Conservation (phyloP, 2,113 vertebrate species). For the Eulemur rufifrons region DNA sequence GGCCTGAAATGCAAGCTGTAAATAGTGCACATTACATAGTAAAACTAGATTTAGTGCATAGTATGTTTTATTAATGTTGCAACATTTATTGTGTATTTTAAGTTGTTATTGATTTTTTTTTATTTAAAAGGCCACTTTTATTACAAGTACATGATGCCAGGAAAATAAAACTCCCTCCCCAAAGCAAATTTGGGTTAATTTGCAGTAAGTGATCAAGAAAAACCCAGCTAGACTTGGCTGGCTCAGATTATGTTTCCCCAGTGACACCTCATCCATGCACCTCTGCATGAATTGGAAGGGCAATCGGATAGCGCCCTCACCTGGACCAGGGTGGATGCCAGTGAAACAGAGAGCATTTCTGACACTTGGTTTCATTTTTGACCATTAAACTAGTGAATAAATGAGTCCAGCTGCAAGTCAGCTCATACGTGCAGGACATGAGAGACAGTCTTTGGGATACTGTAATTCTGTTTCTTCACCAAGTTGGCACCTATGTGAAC, state of each 20-base stretch:
- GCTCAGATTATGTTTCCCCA: neutral
- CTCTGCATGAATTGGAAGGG: neutral
- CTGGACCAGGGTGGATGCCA: neutral
- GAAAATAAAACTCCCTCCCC: conserved; percentile 72
- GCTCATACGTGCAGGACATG: neutral
- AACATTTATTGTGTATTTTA: conserved; percentile 80
- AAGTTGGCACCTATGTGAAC: neutral
- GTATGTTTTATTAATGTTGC: conserved; percentile 82
- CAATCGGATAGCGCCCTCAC: neutral
- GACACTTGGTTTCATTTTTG: neutral
- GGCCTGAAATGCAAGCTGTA: conserved; percentile 76
- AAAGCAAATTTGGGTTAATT: conserved; percentile 68
- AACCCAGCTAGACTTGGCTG: neutral
- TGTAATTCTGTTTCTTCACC: neutral
- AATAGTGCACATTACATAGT: conserved; percentile 72
- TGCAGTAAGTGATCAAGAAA: conserved; percentile 43
- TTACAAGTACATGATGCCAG: conserved; percentile 70
- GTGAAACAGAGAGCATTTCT: neutral
- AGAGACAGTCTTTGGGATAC: neutral
- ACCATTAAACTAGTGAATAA: neutral
- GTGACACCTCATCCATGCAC: neutral
- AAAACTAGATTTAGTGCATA: conserved; percentile 78
- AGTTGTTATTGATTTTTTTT: conserved; percentile 82
- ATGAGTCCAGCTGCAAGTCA: neutral
- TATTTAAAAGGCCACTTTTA: conserved; percentile 82